Base-by-base conservation (phyloP, 1,140 invertebrate species). In the Cydia amplana region DNA sequence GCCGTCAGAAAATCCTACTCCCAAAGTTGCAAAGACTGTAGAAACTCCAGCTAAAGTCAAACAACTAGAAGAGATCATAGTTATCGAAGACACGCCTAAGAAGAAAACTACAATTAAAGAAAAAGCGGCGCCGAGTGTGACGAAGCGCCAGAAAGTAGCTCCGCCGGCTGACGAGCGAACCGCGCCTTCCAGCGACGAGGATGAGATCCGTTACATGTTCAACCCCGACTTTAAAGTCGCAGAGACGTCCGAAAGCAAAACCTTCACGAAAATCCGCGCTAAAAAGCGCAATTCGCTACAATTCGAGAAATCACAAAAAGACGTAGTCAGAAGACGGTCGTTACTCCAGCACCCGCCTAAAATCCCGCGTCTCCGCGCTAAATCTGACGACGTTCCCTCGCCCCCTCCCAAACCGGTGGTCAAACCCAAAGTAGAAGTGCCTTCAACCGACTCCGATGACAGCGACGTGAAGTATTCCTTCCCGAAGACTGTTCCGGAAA, bases 391-490 rank as follows among this genome's bases (percentile, higher is more conserved):
- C 74, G 70, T 79, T 32, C 55, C 46, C 43, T 55, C 28, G 77
- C 72, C 74, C 64, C 73, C 43, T n/a, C 18, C 55, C 74, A 77
- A 55, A 51, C 55, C 75, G n/a, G 73, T 75, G 65, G 82, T 82
- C 74, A 80, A 75, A 36, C 49, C 78, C 28, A 87, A 86, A 77
- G 4, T 76, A 12, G 65, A 77, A 64, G 67, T 79, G 36, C 78
- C 82, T 73, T 84, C 80, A 14, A 87, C 82, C 64, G 90, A 91
- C 80, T 92, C 91, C 9, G 91, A 92, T 72, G 91, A 92, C 67
- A 91, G 88, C 49, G 91, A 92, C 43, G 81, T 89, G 2, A 92
- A 92, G 85, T 92, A 92, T 78, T 91, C 91, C 63, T 92, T 92
- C 78, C 91, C 91, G n/a, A 80, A 87, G 77, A 76, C 77, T 28